These are phyloP conservation scores for Drosophila ananassae DNA, from an alignment of 1,140 invertebrate species.

Conservation along the genomic window DNA sequence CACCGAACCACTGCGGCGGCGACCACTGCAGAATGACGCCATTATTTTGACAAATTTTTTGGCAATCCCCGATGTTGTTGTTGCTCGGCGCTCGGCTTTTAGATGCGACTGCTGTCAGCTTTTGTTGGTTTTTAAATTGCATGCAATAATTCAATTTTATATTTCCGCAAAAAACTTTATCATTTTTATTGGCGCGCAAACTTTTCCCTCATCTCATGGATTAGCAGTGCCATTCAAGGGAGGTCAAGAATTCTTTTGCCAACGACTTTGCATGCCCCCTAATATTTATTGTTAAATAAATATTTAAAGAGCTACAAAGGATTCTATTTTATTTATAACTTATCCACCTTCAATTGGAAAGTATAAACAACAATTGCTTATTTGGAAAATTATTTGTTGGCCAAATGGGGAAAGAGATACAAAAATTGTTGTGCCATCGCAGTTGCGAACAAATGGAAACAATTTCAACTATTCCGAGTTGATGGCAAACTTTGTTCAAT, in stretches of 20 bases:
- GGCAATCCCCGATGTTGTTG: conserved; percentile 70
- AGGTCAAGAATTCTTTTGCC: conserved; percentile 37
- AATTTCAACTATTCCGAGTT: conserved; percentile 73
- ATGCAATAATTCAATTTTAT: conserved; percentile 83
- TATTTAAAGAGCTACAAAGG: conserved; percentile 19
- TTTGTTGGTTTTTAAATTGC: conserved; percentile 83
- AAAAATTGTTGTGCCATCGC: conserved; percentile 44
- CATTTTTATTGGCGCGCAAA: conserved; percentile 74
- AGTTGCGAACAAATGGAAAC: conserved; percentile 65
- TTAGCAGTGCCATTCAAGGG: conserved; percentile 20
- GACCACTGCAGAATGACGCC: conserved; percentile 81
- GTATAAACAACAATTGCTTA: conserved; percentile 23
- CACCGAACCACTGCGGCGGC: conserved; percentile 43
- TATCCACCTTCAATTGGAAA: conserved; percentile 10
- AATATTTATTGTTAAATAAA: conserved; percentile 35
- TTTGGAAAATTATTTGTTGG: conserved; percentile 18
- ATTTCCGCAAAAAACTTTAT: conserved; percentile 79
- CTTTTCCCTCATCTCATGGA: conserved; percentile 31
- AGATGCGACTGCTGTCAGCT: conserved; percentile 71
- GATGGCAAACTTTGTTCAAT: conserved; percentile 72
- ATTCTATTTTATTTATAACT: neutral
- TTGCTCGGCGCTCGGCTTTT: conserved; percentile 47
- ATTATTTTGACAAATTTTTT: conserved; percentile 84
- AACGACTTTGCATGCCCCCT: conserved; percentile 43
- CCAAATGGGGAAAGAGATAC: conserved; percentile 4